These are phyloP conservation scores for Myripristis murdjan DNA, from an alignment of 2,797 vertebrate species.

Conservation along the genomic window DNA sequence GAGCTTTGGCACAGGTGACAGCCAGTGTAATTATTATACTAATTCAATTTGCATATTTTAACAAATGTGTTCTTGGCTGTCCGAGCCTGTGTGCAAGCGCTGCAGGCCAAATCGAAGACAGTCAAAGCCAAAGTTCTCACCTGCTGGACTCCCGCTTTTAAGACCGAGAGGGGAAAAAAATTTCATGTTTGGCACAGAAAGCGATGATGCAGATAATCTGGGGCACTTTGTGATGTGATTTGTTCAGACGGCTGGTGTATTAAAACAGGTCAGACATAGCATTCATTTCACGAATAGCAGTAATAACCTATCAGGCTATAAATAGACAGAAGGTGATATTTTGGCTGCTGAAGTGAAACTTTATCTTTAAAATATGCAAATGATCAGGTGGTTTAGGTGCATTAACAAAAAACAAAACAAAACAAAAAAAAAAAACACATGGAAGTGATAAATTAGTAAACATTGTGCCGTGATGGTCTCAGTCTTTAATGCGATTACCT, in stretches of 20 bases:
- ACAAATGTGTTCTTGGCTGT: constrained; percentile 66
- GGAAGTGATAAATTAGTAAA: constrained; percentile 14
- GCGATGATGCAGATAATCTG: not conserved
- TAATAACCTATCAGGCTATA: constrained; percentile 37
- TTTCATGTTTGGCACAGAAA: constrained; percentile 13
- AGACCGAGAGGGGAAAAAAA: not conserved
- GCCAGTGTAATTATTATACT: constrained; percentile 76
- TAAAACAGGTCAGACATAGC: not conserved
- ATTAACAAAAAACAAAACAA: constrained; percentile 35
- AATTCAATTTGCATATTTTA: constrained; percentile 79
- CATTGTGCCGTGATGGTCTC: not conserved
- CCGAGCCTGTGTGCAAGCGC: constrained; percentile 38
- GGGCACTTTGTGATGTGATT: constrained; percentile 3
- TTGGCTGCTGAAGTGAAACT: constrained; percentile 12
- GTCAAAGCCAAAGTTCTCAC: constrained; percentile 33
- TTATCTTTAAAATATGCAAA: constrained; percentile 7
- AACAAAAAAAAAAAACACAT: not conserved
- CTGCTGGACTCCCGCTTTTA: constrained; percentile 15
- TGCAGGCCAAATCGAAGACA: constrained; percentile 38
- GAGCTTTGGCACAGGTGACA: constrained; percentile 73
- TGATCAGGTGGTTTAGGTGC: constrained; percentile 34
- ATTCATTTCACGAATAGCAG: too few relatives aligned
- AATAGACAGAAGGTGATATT: constrained; percentile 1
- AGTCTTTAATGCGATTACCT: not conserved
- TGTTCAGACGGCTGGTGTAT: constrained; percentile 18